Evolutionary conservation across 1,140 invertebrate genomes (phyloP).

Genomic region (Bombus vancouverensis): DNA sequence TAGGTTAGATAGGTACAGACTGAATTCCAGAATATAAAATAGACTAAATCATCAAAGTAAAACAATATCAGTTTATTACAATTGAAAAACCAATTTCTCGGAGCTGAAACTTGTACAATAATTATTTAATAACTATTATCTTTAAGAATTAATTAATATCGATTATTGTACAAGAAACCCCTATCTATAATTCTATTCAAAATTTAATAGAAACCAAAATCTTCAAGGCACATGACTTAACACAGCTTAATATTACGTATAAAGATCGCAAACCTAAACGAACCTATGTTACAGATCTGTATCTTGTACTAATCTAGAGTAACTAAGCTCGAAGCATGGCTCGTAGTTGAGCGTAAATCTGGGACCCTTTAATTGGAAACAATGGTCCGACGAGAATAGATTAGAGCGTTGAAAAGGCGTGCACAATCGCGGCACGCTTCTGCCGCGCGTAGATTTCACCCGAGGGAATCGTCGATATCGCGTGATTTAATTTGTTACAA

Average conservation of each 20-base stretch:
- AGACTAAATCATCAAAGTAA: not conserved
- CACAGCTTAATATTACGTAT: not conserved
- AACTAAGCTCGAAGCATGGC: not conserved
- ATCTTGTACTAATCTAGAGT: not conserved
- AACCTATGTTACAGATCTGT: no score
- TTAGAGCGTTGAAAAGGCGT: conserved; percentile 51
- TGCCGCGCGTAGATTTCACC: conserved; percentile 53
- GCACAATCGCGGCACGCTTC: conserved; percentile 59
- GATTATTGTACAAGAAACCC: not conserved
- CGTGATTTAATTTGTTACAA: conserved; percentile 80
- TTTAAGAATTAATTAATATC: not conserved
- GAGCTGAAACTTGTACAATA: not conserved
- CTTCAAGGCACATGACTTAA: no score
- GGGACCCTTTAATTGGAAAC: conserved; percentile 34
- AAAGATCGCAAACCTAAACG: no score
- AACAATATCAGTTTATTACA: not conserved
- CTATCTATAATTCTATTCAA: not conserved
- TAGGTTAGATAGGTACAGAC: not conserved
- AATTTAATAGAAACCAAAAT: no score
- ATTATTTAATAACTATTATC: not conserved
- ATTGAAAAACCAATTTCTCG: not conserved
- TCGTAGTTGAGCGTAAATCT: not conserved
- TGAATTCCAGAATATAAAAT: no score
- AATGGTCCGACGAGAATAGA: conserved; percentile 12
- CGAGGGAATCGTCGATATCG: conserved; percentile 69